A percentile compares a stretch with the other conserved stretches of the same genome.
Evolutionary conservation across 2,888 invertebrate genomes (phyloP).

Genomic region (Pristionchus entomophagus): DNA sequence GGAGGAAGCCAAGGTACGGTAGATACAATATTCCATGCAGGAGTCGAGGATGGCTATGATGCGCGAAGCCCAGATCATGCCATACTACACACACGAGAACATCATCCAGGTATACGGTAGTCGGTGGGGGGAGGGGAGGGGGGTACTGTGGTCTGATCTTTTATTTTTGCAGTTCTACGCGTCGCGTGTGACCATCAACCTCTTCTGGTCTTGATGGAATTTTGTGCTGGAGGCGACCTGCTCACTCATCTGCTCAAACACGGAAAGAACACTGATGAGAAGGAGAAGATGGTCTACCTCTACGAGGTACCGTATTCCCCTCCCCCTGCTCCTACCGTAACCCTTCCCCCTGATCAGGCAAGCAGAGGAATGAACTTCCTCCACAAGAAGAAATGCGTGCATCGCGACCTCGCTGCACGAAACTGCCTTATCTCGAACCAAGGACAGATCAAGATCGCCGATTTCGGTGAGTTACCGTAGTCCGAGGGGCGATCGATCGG

Average conservation of each 20-base stretch:
- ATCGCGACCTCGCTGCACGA: slow-evolving; percentile 88
- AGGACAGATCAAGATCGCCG: slow-evolving; percentile 57
- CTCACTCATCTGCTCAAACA: slow-evolving; percentile 54
- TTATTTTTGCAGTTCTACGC: background rate
- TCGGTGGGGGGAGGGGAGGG: no score
- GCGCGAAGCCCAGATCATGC: slow-evolving; percentile 47
- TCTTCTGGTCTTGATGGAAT: slow-evolving; percentile 99
- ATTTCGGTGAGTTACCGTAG: slow-evolving; percentile 52
- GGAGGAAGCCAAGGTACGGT: no score
- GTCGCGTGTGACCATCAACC: slow-evolving; percentile 28
- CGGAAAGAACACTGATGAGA: slow-evolving; percentile 40
- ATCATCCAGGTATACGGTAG: no score
- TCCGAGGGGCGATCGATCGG: no score
- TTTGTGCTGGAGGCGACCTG: slow-evolving; percentile 80
- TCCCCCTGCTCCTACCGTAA: background rate
- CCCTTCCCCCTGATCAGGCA: slow-evolving; percentile 75
- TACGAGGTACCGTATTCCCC: background rate
- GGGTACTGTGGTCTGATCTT: no score
- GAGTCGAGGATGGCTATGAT: slow-evolving; percentile 56
- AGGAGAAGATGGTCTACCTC: slow-evolving; percentile 48
- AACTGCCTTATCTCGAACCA: slow-evolving; percentile 82
- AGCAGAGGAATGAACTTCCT: slow-evolving; percentile 88
- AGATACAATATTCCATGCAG: background rate
- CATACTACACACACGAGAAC: no score
- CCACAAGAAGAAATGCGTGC: slow-evolving; percentile 87